Conservation (phyloP, 1,140 invertebrate species). For the Lucilia cuprina region DNA sequence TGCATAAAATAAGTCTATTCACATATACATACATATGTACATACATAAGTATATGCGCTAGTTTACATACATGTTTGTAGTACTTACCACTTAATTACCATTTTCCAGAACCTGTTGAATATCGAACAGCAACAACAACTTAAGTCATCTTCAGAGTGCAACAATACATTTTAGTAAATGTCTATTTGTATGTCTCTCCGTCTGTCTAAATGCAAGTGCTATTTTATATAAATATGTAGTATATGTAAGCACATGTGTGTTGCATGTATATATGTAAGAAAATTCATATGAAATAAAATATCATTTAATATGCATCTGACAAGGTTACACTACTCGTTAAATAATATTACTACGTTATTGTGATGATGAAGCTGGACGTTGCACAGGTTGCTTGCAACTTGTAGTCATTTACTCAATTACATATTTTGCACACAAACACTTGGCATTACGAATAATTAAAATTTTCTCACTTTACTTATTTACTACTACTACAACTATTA, state of each 20-base stretch:
- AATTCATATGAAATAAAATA: slow-evolving; percentile 23
- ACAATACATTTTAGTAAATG: background rate
- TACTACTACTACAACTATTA: background rate
- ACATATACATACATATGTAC: background rate
- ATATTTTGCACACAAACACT: background rate
- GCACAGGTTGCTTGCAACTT: background rate
- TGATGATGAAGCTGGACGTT: background rate
- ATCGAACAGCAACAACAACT: background rate
- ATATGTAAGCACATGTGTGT: too few species aligned
- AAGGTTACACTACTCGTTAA: background rate
- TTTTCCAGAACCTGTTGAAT: slow-evolving; percentile 29
- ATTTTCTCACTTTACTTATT: background rate
- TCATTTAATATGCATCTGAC: background rate
- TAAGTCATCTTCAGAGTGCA: slow-evolving; percentile 1
- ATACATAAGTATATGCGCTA: background rate
- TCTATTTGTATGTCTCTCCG: background rate
- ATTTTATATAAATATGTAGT: background rate
- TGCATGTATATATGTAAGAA: background rate
- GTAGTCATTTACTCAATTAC: background rate
- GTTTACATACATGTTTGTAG: background rate
- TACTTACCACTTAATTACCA: slow-evolving; percentile 34
- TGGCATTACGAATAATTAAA: background rate
- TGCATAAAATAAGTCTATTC: slow-evolving; percentile 21
- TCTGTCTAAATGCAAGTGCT: background rate
- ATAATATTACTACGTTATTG: background rate